Conservation (phyloP, 2,113 vertebrate genomes). For the Accipiter cooperii region DNA sequence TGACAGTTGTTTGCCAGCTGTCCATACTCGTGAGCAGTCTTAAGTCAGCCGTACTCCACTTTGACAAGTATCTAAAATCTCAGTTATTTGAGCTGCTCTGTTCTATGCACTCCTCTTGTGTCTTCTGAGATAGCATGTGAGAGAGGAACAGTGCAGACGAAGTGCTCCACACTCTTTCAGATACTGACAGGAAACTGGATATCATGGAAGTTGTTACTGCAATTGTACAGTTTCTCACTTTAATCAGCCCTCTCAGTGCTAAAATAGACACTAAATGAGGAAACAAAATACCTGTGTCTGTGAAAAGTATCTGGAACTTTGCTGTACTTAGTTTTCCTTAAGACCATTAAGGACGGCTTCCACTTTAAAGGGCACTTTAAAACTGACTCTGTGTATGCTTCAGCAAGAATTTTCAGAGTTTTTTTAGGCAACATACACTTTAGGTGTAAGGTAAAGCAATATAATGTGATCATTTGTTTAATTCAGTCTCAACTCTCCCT, state of each 20-base stretch:
- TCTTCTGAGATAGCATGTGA: neutral
- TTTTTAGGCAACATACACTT: neutral
- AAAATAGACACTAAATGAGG: neutral
- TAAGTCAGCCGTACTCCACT: neutral
- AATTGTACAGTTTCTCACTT: conserved; percentile 2
- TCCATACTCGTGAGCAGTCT: neutral
- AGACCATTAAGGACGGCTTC: neutral
- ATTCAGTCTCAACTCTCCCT: neutral
- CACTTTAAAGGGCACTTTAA: neutral
- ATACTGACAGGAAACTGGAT: conserved; percentile 7
- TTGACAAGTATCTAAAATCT: neutral
- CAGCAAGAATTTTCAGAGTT: neutral
- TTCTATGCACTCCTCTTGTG: neutral
- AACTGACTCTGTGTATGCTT: neutral
- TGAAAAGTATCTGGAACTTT: neutral
- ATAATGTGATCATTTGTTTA: neutral
- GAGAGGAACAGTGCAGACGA: neutral
- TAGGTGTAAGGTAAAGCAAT: neutral
- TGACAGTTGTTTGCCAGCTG: neutral
- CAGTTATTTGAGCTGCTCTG: conserved; percentile 10
- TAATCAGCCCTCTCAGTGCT: neutral
- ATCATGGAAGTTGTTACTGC: neutral
- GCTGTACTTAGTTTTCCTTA: neutral
- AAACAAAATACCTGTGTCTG: neutral
- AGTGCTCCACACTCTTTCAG: neutral